Conservation (phyloP, 1,140 invertebrate genomes). For the Metaphire vulgaris region DNA sequence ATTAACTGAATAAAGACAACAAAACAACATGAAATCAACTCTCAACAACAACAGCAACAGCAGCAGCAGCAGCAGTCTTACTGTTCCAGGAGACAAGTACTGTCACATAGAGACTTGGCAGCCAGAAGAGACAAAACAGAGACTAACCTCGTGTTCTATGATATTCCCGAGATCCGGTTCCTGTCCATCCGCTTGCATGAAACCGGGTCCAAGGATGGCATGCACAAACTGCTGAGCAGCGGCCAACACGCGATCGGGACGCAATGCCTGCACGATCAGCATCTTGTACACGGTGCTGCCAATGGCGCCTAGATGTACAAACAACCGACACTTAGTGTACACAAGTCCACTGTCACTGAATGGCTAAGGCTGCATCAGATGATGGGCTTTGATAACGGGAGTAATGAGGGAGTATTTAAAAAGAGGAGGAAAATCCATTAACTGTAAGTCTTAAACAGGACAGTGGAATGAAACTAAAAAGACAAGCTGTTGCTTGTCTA, state of each 20-base stretch:
- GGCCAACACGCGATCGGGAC: slow-evolving; percentile 88
- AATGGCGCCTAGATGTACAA: slow-evolving; percentile 51
- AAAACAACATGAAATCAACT: no score
- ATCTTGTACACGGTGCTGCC: slow-evolving; percentile 77
- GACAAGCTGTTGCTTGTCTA: no score
- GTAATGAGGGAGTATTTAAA: no score
- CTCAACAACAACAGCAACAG: no score
- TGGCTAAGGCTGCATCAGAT: no score
- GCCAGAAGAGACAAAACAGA: not conserved
- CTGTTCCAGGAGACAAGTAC: not conserved
- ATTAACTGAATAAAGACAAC: no score
- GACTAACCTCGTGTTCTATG: slow-evolving; percentile 71
- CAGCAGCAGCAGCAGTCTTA: no score
- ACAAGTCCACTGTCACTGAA: no score
- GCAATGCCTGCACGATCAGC: slow-evolving; percentile 83
- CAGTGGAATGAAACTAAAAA: no score
- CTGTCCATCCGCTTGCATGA: slow-evolving; percentile 81
- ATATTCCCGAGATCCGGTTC: slow-evolving; percentile 82
- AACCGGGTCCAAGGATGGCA: slow-evolving; percentile 74
- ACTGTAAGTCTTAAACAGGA: no score
- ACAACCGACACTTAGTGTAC: not conserved
- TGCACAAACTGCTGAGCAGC: slow-evolving; percentile 79
- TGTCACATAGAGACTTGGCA: not conserved
- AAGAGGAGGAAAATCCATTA: no score
- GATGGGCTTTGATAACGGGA: no score